Base-by-base conservation (phyloP, 2,888 invertebrate genomes). In the Acrocyrtus sp. region DNA sequence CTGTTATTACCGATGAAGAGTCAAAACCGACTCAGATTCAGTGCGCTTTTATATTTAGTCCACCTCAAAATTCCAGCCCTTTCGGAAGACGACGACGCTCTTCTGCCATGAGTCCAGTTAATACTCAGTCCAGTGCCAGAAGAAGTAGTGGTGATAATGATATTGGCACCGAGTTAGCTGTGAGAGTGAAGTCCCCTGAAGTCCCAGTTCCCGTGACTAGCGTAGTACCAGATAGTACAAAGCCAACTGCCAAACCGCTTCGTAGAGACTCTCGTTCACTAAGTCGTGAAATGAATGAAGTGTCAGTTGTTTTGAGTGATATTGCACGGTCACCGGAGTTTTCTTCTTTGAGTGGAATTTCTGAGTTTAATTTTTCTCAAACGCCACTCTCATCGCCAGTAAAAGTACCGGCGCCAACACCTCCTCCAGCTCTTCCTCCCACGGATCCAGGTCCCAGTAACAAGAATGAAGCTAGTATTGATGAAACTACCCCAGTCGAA, bases 261-360 rank as follows among this genome's bases (percentile, higher is more conserved):
- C 61, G 69, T 10, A 34, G 62, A 50, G 69, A 69, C n/a, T 69
- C 69, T 0, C 54, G 69, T 3, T 56, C 61, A 15, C 5, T 61
- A n/a, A 69, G 69, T 43, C 47, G 62, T 8, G 69, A 69, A 43
- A 53, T 34, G 21, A 10, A 17, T 48, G 69, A 69, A 19, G 69
- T 69, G 21, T 62, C 61, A 17, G 62, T 69, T 19, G 69, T 69
- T 47, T 62, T 69, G 48, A 69, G 60, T 17, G 69, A 69, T 19
- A 69, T 69, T 43, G 61, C 50, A 5, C 5, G 34, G 34, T 34
- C 34, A 34, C 34, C 56, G 54, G 41, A 62, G 39, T 34, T 19
- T n/a, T 5, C 45, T 45, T 4, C 45, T 6, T 12, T 19, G 45
- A 5, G 10, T 4, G 8, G 5, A 12, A n/a, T n/a, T n/a, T n/a